Percentiles rank a stretch among this genome's conserved stretches.
Conservation (phyloP, 2,797 vertebrate species). For the Rhinatrema bivittatum region DNA sequence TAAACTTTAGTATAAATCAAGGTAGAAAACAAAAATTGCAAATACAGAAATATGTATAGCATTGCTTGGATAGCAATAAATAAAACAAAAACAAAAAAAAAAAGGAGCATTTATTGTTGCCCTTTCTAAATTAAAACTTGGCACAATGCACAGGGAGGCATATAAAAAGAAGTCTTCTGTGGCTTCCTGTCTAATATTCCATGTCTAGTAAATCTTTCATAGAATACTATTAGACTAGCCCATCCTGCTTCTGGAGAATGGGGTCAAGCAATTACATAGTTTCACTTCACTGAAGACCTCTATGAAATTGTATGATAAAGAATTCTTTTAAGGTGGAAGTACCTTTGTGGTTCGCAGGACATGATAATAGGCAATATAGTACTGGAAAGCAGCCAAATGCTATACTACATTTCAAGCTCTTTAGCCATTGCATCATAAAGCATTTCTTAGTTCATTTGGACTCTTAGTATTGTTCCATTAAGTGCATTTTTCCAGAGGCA, state of each 20-base stretch:
- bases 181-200: neutral
- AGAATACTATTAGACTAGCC: neutral
- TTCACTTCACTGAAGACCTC: neutral
- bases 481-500: neutral
- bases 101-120: no score
- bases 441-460: neutral
- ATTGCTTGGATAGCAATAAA: no score
- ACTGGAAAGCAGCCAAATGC: neutral
- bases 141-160: no score
- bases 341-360: neutral
- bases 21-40: no score
- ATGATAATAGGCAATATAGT: neutral
- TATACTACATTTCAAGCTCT: accelerated
- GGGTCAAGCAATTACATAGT: accelerated
- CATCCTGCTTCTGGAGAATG: neutral
- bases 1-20: no score
- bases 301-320: accelerated
- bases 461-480: neutral
- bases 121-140: no score
- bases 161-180: no score
- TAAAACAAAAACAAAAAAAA: no score
- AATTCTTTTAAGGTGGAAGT: neutral
- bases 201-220: neutral
- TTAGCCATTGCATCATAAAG: neutral
- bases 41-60: no score